Evolutionary conservation across 2,797 vertebrate genomes (phyloP).

Genomic region (Lutjanus campechanus): DNA sequence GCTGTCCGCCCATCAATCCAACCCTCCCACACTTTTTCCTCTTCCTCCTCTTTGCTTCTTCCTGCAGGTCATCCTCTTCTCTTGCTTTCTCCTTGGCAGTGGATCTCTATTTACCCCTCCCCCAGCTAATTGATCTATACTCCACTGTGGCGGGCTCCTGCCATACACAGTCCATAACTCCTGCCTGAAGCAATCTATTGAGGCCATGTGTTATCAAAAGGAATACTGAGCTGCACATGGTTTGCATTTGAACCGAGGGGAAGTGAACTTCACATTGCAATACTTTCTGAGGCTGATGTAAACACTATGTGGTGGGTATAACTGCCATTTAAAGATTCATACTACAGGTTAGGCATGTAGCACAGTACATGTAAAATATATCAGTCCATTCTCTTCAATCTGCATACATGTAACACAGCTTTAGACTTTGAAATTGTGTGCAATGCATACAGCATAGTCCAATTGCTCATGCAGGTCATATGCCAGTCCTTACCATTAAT

Average conservation of each 20-base stretch:
- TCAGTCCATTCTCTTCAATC: no score
- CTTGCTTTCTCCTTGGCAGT: slow-evolving; percentile 25
- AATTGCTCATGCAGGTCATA: no score
- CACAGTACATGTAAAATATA: no score
- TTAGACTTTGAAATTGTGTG: no score
- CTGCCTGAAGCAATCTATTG: slow-evolving; percentile 42
- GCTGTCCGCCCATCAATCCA: slow-evolving; percentile 54
- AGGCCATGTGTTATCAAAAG: slow-evolving; percentile 55
- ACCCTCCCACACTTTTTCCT: slow-evolving; percentile 41
- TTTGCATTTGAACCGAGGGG: slow-evolving; percentile 42
- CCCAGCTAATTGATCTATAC: slow-evolving; percentile 44
- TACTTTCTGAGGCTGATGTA: slow-evolving; percentile 16
- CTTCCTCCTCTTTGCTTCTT: slow-evolving; percentile 18
- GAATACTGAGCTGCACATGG: slow-evolving; percentile 32
- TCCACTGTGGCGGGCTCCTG: slow-evolving; percentile 36
- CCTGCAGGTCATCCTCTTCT: slow-evolving; percentile 52
- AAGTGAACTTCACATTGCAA: slow-evolving; percentile 27
- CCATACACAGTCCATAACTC: slow-evolving; percentile 26
- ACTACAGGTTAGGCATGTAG: not conserved
- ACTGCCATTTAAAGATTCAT: not conserved
- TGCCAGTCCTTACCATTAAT: no score
- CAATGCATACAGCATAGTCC: no score
- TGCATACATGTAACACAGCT: no score
- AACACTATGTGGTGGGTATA: not conserved
- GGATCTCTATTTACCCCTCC: slow-evolving; percentile 38